These are phyloP conservation scores for Pyrrhosoma nymphula DNA, from an alignment of 2,888 invertebrate species.

Conservation along the genomic window DNA sequence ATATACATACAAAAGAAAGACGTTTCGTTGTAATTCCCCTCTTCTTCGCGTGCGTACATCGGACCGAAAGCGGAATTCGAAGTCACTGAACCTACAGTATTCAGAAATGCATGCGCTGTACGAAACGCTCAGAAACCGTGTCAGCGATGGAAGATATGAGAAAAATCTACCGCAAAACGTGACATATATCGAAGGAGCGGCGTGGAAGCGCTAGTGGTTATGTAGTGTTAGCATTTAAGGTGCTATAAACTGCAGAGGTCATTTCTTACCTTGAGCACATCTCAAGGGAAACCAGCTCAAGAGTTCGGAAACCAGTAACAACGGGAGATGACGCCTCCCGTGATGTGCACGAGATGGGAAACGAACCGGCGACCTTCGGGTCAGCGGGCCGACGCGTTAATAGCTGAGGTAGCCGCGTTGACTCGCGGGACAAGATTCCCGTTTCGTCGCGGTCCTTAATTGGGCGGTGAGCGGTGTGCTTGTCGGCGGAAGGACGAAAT, in stretches of 20 bases:
- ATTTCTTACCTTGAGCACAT: background rate
- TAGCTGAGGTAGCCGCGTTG: background rate
- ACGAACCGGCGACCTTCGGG: slow-evolving; percentile 3
- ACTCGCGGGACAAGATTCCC: background rate
- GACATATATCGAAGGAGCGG: background rate
- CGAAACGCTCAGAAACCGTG: too few relatives aligned
- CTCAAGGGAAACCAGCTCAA: background rate
- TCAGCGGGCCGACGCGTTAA: background rate
- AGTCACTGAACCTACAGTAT: too few relatives aligned
- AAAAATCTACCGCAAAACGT: background rate
- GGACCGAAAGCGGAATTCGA: too few relatives aligned
- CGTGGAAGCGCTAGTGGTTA: background rate
- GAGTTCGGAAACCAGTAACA: background rate
- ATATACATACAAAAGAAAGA: too few relatives aligned
- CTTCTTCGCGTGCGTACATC: too few relatives aligned
- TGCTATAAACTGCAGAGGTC: background rate
- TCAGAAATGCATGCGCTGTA: too few relatives aligned
- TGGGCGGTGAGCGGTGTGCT: background rate
- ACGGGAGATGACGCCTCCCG: background rate
- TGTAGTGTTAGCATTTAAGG: background rate
- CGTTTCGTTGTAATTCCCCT: too few relatives aligned
- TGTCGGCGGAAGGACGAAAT: background rate
- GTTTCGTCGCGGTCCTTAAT: background rate
- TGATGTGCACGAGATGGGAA: background rate
- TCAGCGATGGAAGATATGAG: too few relatives aligned